phyloP scores from a whole-genome alignment of 2,113 vertebrate genomes.

The Oreochromis aureus region DNA sequence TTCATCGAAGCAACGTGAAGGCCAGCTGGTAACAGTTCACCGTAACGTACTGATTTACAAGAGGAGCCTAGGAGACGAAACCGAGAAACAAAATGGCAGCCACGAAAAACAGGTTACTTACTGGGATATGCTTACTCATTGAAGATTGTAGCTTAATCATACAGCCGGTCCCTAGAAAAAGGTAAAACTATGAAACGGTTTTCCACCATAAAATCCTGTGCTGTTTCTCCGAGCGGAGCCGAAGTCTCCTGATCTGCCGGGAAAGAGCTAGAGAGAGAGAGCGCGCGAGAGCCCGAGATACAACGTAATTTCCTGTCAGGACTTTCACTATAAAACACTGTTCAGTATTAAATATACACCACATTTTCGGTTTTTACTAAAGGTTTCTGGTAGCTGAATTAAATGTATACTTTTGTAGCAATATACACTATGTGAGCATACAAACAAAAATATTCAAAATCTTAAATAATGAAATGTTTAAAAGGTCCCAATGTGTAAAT shows the following conservation, averaged over 20 bases:
- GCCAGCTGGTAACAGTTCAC: conserved; percentile 6
- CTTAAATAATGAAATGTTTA: not conserved
- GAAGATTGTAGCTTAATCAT: conserved; percentile 99
- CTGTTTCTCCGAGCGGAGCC: conserved; percentile 57
- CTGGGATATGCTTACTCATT: conserved; percentile 99
- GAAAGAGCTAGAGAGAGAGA: not conserved
- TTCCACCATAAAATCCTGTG: conserved; percentile 74
- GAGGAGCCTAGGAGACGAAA: not conserved
- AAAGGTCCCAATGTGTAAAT: not conserved
- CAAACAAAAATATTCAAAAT: not conserved
- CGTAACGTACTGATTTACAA: not conserved
- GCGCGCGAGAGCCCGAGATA: not conserved
- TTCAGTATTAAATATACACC: not conserved
- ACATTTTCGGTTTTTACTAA: not conserved
- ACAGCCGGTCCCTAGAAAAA: conserved; percentile 88
- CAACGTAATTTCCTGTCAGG: not conserved
- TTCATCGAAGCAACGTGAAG: conserved; percentile 9
- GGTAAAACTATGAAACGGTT: conserved; percentile 62
- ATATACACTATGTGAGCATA: not conserved
- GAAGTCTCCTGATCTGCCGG: conserved; percentile 46
- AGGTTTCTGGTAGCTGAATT: not conserved
- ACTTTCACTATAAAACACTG: conserved; percentile 37
- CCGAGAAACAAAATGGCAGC: conserved; percentile 5
- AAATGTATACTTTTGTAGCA: not conserved
- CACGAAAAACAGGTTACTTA: conserved; percentile 71